Evolutionary conservation across 2,888 invertebrate genomes (phyloP).

Genomic region (Drosophila kambysellisi): DNA sequence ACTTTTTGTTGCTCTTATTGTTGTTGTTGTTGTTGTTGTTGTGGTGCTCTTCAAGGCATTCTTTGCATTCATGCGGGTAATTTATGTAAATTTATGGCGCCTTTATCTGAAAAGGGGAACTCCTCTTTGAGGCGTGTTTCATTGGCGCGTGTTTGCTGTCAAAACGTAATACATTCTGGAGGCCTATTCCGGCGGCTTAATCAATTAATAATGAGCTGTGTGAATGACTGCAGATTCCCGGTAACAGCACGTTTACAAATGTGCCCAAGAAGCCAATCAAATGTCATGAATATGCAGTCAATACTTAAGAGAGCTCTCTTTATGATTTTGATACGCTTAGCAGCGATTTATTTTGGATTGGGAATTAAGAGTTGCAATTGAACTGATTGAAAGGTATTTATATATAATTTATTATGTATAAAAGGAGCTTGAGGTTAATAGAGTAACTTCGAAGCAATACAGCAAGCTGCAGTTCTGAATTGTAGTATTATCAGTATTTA

Average conservation of each 20-base stretch:
- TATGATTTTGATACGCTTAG: neutral
- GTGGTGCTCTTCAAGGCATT: slow-evolving; percentile 28
- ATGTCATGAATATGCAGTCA: slow-evolving; percentile 49
- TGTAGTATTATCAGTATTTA: neutral
- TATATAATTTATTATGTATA: neutral
- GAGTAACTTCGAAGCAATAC: neutral
- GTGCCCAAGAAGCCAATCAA: slow-evolving; percentile 25
- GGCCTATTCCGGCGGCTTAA: slow-evolving; percentile 50
- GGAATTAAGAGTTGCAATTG: neutral
- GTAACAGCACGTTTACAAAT: neutral
- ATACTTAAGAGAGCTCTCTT: slow-evolving; percentile 11
- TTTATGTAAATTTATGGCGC: slow-evolving; percentile 80
- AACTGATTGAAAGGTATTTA: neutral
- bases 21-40: neutral
- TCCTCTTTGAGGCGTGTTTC: slow-evolving; percentile 13
- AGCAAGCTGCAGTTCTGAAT: neutral
- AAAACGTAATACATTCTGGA: slow-evolving; percentile 53
- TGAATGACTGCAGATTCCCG: slow-evolving; percentile 52
- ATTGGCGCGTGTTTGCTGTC: slow-evolving; percentile 75
- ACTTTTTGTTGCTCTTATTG: slow-evolving; percentile 29
- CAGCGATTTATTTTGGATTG: neutral
- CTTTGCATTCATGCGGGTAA: slow-evolving; percentile 78
- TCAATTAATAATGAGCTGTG: slow-evolving; percentile 70
- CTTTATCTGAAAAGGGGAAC: slow-evolving; percentile 53
- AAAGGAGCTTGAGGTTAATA: neutral